A percentile compares a stretch with the other conserved stretches of the same genome.
Conservation (phyloP, 2,113 vertebrate genomes). For the Emydocephalus ijimae region DNA sequence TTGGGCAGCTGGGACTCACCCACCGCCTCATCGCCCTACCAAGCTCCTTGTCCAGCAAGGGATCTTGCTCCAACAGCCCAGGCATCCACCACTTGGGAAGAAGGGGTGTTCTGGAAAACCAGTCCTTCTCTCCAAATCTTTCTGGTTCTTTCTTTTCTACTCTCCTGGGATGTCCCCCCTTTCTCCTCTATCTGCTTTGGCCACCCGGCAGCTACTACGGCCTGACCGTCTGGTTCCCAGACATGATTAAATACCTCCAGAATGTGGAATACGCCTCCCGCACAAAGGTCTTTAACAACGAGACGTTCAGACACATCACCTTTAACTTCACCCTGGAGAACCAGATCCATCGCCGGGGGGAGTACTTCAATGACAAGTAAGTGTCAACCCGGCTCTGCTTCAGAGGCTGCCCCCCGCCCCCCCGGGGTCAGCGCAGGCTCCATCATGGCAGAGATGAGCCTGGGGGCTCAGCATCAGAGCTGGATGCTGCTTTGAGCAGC, state of each 20-base stretch:
- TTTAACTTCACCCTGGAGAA: conserved; percentile 99
- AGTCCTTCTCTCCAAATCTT: neutral
- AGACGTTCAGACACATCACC: conserved; percentile 89
- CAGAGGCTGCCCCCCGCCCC: neutral
- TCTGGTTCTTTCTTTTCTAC: neutral
- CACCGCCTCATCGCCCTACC: neutral
- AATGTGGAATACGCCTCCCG: conserved; percentile 85
- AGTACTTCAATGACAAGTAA: conserved; percentile 97
- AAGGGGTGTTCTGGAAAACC: neutral
- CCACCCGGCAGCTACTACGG: conserved; percentile 84
- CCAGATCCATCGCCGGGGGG: conserved; percentile 90
- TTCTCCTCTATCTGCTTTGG: neutral
- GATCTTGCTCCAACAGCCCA: neutral
- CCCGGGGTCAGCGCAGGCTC: neutral
- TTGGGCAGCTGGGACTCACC: neutral
- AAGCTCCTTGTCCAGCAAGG: neutral
- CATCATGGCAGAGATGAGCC: neutral
- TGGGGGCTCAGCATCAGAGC: neutral
- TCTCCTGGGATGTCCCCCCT: neutral
- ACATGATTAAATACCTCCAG: conserved; percentile 98
- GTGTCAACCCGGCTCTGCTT: neutral
- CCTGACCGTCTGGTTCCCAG: conserved; percentile 95
- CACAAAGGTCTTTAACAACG: conserved; percentile 87
- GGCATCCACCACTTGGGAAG: neutral
- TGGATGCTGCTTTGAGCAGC: neutral